phyloP scores from a whole-genome alignment of 2,113 vertebrate species.

The Macheiramphus alcinus region DNA sequence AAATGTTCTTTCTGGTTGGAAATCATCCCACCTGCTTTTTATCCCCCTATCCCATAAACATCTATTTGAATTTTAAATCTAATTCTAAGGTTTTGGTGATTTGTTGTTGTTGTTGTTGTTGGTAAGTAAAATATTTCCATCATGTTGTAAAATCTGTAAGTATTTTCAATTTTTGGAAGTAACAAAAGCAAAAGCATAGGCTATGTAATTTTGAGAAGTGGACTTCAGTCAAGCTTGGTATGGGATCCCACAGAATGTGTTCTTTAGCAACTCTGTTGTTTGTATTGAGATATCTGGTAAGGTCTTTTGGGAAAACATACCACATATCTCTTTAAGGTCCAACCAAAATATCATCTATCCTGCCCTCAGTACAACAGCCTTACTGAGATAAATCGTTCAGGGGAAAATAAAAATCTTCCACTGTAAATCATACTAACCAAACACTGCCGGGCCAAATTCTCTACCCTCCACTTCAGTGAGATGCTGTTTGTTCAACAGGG shows the following conservation, averaged over 20 bases:
- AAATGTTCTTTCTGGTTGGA: background rate
- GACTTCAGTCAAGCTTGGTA: background rate
- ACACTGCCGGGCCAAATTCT: constrained; percentile 32
- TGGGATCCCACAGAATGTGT: constrained; percentile 5
- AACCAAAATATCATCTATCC: constrained; percentile 54
- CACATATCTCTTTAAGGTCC: constrained; percentile 38
- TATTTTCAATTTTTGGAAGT: background rate
- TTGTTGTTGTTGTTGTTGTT: background rate
- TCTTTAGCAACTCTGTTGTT: constrained; percentile 37
- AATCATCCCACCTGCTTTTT: background rate
- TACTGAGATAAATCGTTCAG: constrained; percentile 39
- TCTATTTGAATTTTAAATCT: background rate
- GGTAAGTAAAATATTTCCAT: background rate
- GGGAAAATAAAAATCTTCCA: background rate
- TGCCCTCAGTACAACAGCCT: background rate
- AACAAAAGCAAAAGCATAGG: background rate
- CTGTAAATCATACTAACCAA: constrained; percentile 52
- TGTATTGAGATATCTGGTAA: constrained; percentile 17
- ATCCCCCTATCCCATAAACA: background rate
- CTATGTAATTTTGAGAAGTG: background rate
- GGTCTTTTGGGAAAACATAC: constrained; percentile 43
- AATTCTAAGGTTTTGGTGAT: background rate
- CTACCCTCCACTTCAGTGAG: constrained; percentile 21
- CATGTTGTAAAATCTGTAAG: background rate
- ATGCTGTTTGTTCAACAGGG: constrained; percentile 30